Percentiles rank a stretch among this genome's conserved stretches.
phyloP scores from a whole-genome alignment of 2,113 vertebrate species.

The Amazona guildingii region DNA sequence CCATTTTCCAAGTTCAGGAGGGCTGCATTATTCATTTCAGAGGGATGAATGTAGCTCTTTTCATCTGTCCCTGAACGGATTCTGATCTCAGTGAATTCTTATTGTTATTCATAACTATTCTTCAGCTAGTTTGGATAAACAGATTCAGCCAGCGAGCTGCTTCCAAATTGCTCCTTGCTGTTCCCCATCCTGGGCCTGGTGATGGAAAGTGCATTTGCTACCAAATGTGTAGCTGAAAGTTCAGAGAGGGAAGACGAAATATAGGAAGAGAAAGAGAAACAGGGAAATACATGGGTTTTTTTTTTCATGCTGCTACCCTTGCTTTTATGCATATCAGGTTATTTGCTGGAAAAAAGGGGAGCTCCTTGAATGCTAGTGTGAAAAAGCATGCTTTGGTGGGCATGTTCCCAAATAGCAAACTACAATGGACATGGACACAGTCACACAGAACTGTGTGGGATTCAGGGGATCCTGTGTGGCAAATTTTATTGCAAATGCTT shows the following conservation, averaged over 20 bases:
- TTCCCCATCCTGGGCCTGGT: not conserved
- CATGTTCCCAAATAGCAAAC: not conserved
- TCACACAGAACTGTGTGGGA: not conserved
- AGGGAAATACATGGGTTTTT: accelerated
- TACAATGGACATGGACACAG: not conserved
- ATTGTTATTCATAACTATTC: not conserved
- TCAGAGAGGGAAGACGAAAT: not conserved
- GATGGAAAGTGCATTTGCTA: not conserved
- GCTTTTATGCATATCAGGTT: not conserved
- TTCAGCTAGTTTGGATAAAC: not conserved
- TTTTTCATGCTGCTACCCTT: not conserved
- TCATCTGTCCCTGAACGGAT: not conserved
- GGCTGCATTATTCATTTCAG: slow-evolving; percentile 3
- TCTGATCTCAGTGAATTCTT: slow-evolving; percentile 3
- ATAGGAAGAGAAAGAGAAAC: not conserved
- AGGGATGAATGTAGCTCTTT: not conserved
- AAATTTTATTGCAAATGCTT: not conserved
- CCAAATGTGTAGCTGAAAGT: not conserved
- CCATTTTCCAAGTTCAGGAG: not conserved
- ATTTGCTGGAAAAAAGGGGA: not conserved
- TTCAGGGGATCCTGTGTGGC: not conserved
- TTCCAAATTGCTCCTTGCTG: not conserved
- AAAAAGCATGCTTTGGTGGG: not conserved
- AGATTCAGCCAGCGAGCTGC: not conserved
- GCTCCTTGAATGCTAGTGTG: not conserved